Conservation (phyloP, 2,797 vertebrate species). For the Steatocranus sp. region DNA sequence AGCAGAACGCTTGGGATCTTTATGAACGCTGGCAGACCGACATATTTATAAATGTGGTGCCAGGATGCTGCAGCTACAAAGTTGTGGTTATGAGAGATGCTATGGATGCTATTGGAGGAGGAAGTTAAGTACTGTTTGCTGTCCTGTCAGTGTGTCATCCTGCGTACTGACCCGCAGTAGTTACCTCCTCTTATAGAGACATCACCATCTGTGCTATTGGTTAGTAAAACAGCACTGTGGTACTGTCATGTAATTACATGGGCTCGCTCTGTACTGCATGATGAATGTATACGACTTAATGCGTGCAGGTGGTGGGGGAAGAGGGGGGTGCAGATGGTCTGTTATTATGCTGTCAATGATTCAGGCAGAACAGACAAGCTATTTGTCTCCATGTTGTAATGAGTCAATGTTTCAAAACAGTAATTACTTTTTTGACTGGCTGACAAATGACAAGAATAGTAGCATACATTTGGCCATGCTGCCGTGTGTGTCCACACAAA, state of each 20-base stretch:
- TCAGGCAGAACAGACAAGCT: slow-evolving; percentile 54
- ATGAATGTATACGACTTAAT: slow-evolving; percentile 52
- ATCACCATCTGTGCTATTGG: slow-evolving; percentile 25
- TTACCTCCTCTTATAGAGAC: slow-evolving; percentile 9
- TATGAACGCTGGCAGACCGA: not conserved
- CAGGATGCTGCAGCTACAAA: not conserved
- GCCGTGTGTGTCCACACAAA: not conserved
- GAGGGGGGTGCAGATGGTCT: slow-evolving; percentile 32
- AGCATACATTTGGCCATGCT: not conserved
- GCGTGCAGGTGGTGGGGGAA: not conserved
- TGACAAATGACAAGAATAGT: slow-evolving; percentile 75
- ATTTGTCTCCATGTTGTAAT: slow-evolving; percentile 70
- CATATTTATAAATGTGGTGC: not conserved
- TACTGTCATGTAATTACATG: slow-evolving; percentile 43
- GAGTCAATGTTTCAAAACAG: slow-evolving; percentile 64
- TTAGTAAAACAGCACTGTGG: slow-evolving; percentile 27
- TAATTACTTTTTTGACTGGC: slow-evolving; percentile 61
- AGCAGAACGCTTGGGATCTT: not conserved
- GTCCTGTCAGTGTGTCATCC: not conserved
- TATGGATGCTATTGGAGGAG: not conserved
- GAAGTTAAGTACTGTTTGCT: not conserved
- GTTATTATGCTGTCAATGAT: slow-evolving; percentile 63
- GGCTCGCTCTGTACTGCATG: slow-evolving; percentile 19
- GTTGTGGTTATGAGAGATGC: not conserved
- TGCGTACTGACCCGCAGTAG: not conserved